phyloP scores from a whole-genome alignment of 2,888 invertebrate species.

The Tortrix viridana region DNA sequence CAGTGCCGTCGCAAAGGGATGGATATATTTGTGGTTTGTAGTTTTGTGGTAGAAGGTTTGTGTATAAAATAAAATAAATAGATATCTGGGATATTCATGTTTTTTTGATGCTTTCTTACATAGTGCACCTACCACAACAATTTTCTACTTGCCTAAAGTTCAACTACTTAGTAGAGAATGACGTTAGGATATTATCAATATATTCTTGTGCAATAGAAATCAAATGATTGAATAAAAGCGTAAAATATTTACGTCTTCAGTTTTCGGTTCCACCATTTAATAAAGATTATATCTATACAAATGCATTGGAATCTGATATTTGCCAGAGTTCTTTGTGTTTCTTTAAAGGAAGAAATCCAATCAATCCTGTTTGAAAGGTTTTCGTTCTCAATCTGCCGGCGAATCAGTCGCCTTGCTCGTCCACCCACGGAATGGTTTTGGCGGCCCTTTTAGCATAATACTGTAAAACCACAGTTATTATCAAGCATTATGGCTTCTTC shows the following conservation, averaged over 20 bases:
- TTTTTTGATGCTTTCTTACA: too few species aligned
- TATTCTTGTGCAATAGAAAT: neutral
- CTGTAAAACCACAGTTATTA: conserved; percentile 1
- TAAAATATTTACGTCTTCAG: neutral
- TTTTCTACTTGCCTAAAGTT: too few species aligned
- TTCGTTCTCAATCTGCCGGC: conserved; percentile 10
- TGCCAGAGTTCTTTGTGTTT: conserved; percentile 1
- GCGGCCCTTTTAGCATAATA: neutral
- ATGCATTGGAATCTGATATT: conserved; percentile 12
- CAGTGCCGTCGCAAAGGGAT: too few species aligned
- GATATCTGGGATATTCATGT: too few species aligned
- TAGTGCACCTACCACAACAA: too few species aligned
- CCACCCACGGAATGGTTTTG: neutral
- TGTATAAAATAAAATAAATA: too few species aligned
- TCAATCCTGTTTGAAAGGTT: conserved; percentile 10
- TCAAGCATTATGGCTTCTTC: neutral
- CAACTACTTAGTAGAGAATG: too few species aligned
- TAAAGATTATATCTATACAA: neutral
- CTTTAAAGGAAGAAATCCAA: neutral
- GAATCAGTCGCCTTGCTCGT: neutral
- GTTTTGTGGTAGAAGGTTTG: too few species aligned
- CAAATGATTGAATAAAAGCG: too few species aligned
- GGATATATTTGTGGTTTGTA: too few species aligned
- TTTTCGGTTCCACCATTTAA: conserved; percentile 8
- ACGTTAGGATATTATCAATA: too few species aligned